Base-by-base conservation (phyloP, 2,888 invertebrate genomes). In the Metopia argyrocephala region DNA sequence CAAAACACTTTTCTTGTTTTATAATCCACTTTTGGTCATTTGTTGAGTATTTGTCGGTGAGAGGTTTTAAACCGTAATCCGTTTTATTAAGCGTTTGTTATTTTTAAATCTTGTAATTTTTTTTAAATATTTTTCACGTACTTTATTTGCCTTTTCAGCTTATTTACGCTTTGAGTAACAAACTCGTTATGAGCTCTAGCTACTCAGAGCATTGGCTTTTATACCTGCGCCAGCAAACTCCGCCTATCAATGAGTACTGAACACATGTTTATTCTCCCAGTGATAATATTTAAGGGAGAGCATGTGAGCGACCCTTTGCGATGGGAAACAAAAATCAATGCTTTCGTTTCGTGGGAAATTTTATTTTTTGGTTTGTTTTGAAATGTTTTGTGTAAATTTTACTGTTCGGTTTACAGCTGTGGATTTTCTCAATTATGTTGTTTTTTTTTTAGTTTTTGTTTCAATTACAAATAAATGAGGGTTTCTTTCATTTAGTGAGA, bases 151-250 rank as follows among this genome's bases (percentile, higher is more conserved):
- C 69, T 54, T 15, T 66, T 20, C 68, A 54, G 15, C 28, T 71
- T 83, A 76, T 84, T 71, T 76, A 79, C 79, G 82, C 83, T 83
- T 73, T 84, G 85, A 86, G 83, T 83, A 78, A 83, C 84, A 82
- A 84, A 87, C 84, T 84, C 84, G 85, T 85, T 86, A 85, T 87
- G 86, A 86, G 84, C 84, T 86, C 83, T 83, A 84, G 82, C 79
- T 86, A 85, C 87, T 86, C 88, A 83, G 86, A 86, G 85, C 80
- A 83, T 45, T 18, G 59, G 56, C 84, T 83, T 90, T 88, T 90
- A 90, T 90, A 89, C 85, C 81, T 83, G 82, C 74, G 70, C 57
- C 21, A 65, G 56, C 61, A 82, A 85, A 82, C 87, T 86, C 87
- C 87, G 86, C 87, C 87, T 85, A 83, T 86, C 78, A 65, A 25